Conservation (phyloP, 2,797 vertebrate species). For the Cossypha niveicapilla region DNA sequence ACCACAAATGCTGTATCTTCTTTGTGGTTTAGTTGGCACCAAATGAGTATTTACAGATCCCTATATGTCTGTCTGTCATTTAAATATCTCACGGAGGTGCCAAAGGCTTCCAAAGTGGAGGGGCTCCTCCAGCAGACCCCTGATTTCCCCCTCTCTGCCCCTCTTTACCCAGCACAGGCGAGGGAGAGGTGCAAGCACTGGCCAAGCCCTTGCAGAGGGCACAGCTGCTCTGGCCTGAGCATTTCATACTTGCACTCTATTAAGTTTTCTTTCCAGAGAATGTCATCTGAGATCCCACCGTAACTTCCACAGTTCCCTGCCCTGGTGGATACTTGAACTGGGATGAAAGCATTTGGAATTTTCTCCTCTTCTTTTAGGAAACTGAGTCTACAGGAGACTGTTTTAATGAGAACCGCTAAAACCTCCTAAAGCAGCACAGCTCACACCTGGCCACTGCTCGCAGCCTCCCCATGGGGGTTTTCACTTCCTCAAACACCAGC, state of each 20-base stretch:
- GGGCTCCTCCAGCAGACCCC: constrained; percentile 1
- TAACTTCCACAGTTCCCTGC: constrained; percentile 28
- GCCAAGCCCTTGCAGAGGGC: constrained; percentile 27
- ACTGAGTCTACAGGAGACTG: constrained; percentile 21
- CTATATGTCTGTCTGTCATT: constrained; percentile 75
- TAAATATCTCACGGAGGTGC: constrained; percentile 70
- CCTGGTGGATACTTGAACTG: constrained; percentile 38
- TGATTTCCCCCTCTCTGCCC: not conserved
- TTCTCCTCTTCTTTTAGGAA: constrained; percentile 41
- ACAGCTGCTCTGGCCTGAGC: constrained; percentile 6
- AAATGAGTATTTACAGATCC: constrained; percentile 66
- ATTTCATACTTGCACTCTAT: constrained; percentile 23
- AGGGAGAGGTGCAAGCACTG: not conserved
- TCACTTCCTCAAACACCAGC: constrained; percentile 39
- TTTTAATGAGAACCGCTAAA: constrained; percentile 35
- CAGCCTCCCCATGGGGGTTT: not conserved
- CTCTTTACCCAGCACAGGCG: not conserved
- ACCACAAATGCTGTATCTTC: constrained; percentile 77
- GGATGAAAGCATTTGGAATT: constrained; percentile 45
- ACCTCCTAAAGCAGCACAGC: constrained; percentile 7
- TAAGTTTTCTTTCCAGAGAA: constrained; percentile 47
- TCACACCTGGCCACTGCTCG: constrained; percentile 21
- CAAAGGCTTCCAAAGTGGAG: constrained; percentile 52
- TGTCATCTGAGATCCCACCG: constrained; percentile 13
- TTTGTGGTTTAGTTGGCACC: constrained; percentile 74